Conservation (phyloP, 1,140 invertebrate species). For the Paraescarpia echinospica region DNA sequence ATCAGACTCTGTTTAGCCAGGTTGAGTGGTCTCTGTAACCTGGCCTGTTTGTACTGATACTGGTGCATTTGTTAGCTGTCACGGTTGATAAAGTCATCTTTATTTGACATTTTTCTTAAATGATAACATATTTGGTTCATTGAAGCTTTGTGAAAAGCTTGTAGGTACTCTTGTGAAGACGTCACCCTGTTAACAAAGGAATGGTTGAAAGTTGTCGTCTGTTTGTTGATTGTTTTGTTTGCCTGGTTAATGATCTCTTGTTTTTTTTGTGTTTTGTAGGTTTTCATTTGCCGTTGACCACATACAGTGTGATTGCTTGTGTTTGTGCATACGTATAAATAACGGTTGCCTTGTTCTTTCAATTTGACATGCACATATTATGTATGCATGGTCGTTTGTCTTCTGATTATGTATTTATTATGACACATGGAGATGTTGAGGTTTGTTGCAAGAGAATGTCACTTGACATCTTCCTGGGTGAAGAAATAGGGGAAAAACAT, state of each 20-base stretch:
- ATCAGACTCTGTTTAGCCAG: neutral
- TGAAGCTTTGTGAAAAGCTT: neutral
- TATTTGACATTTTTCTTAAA: neutral
- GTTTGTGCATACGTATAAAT: neutral
- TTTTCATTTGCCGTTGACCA: neutral
- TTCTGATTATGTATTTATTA: neutral
- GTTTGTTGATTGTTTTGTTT: neutral
- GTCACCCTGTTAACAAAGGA: neutral
- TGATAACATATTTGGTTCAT: neutral
- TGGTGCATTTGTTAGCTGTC: neutral
- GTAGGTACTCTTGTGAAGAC: neutral
- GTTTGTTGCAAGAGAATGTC: neutral
- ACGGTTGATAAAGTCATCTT: neutral
- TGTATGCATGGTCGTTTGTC: neutral
- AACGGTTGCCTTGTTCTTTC: neutral
- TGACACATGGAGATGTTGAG: neutral
- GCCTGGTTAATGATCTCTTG: neutral
- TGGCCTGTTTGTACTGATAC: too few species aligned
- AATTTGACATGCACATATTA: neutral
- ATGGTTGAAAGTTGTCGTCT: neutral
- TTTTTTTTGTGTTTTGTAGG: neutral
- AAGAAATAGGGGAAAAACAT: neutral
- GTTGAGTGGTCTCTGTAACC: too few species aligned
- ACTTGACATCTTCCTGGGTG: neutral
- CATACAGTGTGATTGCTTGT: neutral